Evolutionary conservation across 2,113 vertebrate species (phyloP).

Genomic region (Oreochromis niloticus): DNA sequence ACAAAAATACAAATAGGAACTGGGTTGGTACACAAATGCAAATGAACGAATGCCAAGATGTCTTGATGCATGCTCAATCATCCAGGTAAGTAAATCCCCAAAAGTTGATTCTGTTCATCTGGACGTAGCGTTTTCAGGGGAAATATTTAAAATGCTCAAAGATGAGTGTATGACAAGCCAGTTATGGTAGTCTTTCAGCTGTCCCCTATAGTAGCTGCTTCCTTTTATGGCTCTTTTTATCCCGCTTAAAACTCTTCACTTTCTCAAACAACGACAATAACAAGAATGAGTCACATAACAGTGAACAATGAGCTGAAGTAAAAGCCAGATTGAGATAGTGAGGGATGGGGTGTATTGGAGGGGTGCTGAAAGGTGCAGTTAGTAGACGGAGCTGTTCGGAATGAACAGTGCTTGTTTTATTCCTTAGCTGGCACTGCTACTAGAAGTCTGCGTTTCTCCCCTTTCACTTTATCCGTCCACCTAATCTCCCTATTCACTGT

Average conservation of each 20-base stretch:
- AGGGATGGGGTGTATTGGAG: not conserved
- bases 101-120: too few species aligned
- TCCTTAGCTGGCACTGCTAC: constrained; percentile 45
- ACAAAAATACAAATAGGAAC: not conserved
- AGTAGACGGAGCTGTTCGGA: constrained; percentile 15
- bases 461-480: constrained; percentile 61
- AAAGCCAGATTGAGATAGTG: not conserved
- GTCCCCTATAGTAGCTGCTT: not conserved
- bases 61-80: too few species aligned
- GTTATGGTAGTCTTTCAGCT: not conserved
- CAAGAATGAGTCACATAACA: not conserved
- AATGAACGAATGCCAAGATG: not conserved
- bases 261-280: not conserved
- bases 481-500: constrained; percentile 46
- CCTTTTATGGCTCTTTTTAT: not conserved
- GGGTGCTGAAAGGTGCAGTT: constrained; percentile 29
- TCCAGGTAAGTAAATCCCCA: too few species aligned
- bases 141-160: not conserved
- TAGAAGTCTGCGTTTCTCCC: constrained; percentile 44
- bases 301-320: not conserved
- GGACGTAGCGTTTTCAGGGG: too few species aligned
- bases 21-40: not conserved
- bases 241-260: not conserved
- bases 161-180: not conserved
- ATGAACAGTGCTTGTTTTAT: constrained; percentile 73